phyloP scores from a whole-genome alignment of 2,113 vertebrate species.

The Ceyx margarethae region DNA sequence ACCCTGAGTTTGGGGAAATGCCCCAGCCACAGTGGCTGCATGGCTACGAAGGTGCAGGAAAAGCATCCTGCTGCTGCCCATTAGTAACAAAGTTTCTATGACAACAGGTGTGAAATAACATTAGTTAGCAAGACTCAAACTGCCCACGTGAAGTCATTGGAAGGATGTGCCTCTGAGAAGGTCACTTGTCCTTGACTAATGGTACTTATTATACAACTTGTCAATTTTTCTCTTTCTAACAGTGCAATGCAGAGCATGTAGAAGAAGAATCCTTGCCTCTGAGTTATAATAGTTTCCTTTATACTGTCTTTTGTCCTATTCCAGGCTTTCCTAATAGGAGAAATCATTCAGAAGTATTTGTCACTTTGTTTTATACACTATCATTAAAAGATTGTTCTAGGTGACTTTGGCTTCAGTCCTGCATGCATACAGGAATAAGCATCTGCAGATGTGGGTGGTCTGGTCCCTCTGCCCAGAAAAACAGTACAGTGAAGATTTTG shows the following conservation, averaged over 20 bases:
- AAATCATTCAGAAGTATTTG: background rate
- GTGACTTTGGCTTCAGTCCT: background rate
- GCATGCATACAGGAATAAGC: fast-evolving
- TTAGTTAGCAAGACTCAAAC: background rate
- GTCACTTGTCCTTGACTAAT: background rate
- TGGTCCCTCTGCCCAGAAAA: background rate
- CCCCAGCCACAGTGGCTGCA: no score
- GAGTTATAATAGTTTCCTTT: background rate
- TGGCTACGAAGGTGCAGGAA: no score
- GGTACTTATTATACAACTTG: background rate
- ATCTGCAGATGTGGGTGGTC: background rate
- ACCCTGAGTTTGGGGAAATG: no score
- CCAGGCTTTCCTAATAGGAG: background rate
- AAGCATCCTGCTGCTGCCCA: no score
- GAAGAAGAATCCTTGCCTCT: background rate
- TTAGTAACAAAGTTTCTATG: background rate
- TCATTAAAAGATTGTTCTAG: background rate
- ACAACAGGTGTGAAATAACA: background rate
- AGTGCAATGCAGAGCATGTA: background rate
- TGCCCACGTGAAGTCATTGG: background rate
- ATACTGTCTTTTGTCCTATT: background rate
- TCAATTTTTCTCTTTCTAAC: background rate
- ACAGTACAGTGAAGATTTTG: background rate
- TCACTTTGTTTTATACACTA: background rate
- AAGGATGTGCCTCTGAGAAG: background rate